These are phyloP conservation scores for Pangasianodon hypophthalmus DNA, from an alignment of 2,113 vertebrate species.

Conservation along the genomic window DNA sequence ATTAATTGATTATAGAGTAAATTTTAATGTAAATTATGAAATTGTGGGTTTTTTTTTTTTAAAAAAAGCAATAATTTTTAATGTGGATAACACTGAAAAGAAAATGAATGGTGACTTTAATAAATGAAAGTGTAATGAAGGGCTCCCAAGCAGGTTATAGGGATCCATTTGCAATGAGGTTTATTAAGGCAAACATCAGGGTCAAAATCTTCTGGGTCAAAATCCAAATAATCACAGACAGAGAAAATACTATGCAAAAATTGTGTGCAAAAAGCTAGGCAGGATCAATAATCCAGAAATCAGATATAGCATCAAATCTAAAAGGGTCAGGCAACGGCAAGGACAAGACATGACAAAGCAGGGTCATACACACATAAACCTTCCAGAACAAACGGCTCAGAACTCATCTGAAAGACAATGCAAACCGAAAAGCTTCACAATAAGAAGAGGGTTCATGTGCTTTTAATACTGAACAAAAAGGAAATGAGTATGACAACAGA, in stretches of 20 bases:
- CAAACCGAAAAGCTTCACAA: no score
- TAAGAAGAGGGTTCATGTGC: not conserved
- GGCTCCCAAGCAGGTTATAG: no score
- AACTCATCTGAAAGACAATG: not conserved
- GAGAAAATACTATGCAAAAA: not conserved
- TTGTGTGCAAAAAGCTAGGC: not conserved
- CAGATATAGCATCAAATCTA: not conserved
- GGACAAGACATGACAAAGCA: not conserved
- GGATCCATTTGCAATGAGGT: no score
- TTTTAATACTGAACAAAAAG: not conserved
- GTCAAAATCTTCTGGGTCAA: not conserved
- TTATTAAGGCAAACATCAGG: not conserved
- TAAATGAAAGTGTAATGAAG: no score
- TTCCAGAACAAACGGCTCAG: no score
- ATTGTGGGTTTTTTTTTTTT: no score
- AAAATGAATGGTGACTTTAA: no score
- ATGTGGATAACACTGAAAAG: no score
- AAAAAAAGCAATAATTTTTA: no score
- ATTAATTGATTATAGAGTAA: no score
- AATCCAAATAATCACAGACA: not conserved
- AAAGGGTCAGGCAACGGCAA: not conserved
- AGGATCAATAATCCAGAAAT: not conserved
- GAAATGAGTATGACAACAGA: not conserved
- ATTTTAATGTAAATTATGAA: no score
- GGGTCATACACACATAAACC: not conserved